Base-by-base conservation (phyloP, 2,888 invertebrate genomes). In the Phyllotreta cruciferae region DNA sequence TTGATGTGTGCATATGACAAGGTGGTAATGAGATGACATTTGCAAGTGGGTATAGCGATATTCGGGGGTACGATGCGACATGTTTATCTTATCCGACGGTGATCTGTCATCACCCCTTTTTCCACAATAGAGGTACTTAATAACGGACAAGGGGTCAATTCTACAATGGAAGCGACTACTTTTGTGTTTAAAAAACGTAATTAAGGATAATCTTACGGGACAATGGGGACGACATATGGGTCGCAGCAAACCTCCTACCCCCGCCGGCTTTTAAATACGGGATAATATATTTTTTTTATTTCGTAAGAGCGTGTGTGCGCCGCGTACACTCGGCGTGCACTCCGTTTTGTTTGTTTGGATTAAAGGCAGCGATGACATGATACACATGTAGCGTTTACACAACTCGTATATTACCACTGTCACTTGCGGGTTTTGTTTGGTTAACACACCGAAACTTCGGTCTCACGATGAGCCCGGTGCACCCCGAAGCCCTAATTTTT, bases 141-240 rank as follows among this genome's bases (percentile, higher is more conserved):
- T 78, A 79, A 79, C 78, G 77, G 77, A 71, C 75, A 73, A 38
- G 52, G 37, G 52, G 13, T 13, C 37, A n/a, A 52, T 14, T 52
- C 10, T 13, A 52, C 38, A 37, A 52, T 52, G 13, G 37, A 52
- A 24, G 34, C 52, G 36, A 52, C 52, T 72, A 71, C 74, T 77
- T 74, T 24, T 72, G 73, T 77, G 76, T 78, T 79, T 79, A 78
- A 78, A 79, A 79, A 79, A 79, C 78, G 77, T 80, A 80, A 80
- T 80, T 79, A 80, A 74, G 76, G 78, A 77, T 80, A 79, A 80
- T 79, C 79, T 76, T 67, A 71, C 70, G 68, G 71, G 70, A 75
- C 73, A 75, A 77, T 74, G 73, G 73, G 72, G 67, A 63, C 72
- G 79, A 78, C 80, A 80, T 80, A 79, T 79, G 80, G 76, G 80